phyloP scores from a whole-genome alignment of 2,888 invertebrate genomes.

The Aelia acuminata region DNA sequence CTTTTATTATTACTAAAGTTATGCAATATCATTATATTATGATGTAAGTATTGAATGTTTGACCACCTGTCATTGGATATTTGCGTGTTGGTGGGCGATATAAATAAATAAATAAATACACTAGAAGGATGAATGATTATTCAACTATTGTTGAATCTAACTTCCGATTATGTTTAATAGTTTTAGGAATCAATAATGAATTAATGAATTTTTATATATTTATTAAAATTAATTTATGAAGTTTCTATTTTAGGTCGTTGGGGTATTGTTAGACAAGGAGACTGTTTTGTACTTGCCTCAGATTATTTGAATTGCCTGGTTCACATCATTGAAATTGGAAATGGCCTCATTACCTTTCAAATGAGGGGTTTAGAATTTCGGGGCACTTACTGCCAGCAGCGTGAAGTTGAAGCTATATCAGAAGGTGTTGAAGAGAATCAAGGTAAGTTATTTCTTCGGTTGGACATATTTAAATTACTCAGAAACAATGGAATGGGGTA shows the following conservation, averaged over 20 bases:
- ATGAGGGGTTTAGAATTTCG: constrained; percentile 97
- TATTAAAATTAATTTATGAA: too few species aligned
- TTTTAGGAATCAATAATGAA: too few species aligned
- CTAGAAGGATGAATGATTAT: too few species aligned
- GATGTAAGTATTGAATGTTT: too few species aligned
- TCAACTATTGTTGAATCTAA: too few species aligned
- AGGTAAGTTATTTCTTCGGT: constrained; percentile 73
- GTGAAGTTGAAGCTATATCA: constrained; percentile 98
- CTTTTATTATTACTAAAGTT: too few species aligned
- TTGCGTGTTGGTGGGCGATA: too few species aligned
- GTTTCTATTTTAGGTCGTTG: constrained; percentile 78
- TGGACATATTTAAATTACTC: neutral
- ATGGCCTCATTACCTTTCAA: constrained; percentile 98
- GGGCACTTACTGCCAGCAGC: constrained; percentile 98
- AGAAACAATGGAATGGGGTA: neutral
- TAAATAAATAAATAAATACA: too few species aligned
- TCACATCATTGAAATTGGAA: constrained; percentile 97
- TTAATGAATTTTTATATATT: too few species aligned
- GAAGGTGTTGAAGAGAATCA: constrained; percentile 97
- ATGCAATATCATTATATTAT: too few species aligned
- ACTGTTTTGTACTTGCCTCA: constrained; percentile 97
- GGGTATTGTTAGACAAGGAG: constrained; percentile 97
- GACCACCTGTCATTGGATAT: too few species aligned
- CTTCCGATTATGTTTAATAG: too few species aligned
- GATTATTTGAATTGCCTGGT: constrained; percentile 98